Percentiles rank a stretch among this genome's conserved stretches.
Evolutionary conservation across 2,797 vertebrate genomes (phyloP).

Genomic region (Danio aesculapii): DNA sequence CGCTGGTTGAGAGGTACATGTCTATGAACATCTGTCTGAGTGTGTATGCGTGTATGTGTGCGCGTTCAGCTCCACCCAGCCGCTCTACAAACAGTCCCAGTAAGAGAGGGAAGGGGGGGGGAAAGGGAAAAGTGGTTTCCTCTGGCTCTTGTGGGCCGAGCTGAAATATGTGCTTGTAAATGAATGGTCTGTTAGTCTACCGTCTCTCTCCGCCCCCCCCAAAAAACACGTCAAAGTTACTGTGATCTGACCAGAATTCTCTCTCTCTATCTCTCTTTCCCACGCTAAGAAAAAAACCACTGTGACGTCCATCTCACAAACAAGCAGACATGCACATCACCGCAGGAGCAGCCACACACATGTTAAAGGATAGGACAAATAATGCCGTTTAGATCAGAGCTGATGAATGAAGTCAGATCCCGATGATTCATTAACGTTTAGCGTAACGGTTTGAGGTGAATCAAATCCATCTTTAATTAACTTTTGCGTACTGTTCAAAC

Average conservation of each 20-base stretch:
- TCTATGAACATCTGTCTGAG: conserved; percentile 46
- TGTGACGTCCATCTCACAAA: conserved; percentile 12
- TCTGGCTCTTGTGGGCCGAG: conserved; percentile 36
- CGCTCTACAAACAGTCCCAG: conserved; percentile 56
- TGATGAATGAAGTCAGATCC: too few species aligned
- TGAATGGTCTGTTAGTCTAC: conserved; percentile 21
- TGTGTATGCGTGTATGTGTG: conserved; percentile 40
- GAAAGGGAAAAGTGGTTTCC: conserved; percentile 44
- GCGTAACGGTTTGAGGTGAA: too few species aligned
- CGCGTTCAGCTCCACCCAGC: conserved; percentile 58
- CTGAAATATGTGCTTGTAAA: conserved; percentile 26
- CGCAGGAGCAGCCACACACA: conserved; percentile 21
- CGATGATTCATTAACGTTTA: too few species aligned
- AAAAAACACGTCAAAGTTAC: background rate
- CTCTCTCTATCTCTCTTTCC: conserved; percentile 47
- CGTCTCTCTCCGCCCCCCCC: background rate
- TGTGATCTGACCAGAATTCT: conserved; percentile 20
- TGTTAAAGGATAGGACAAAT: background rate
- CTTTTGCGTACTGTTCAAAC: too few species aligned
- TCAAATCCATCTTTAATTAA: too few species aligned
- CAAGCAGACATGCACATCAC: conserved; percentile 24
- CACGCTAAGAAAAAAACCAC: conserved; percentile 49
- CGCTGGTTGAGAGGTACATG: conserved; percentile 64
- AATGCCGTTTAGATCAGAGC: too few species aligned
- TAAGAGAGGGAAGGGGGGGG: conserved; percentile 54